Evolutionary conservation across 1,140 invertebrate species (phyloP), one percentile per base, ranked within the genome.

Genomic region (Micrasema longulum): DNA sequence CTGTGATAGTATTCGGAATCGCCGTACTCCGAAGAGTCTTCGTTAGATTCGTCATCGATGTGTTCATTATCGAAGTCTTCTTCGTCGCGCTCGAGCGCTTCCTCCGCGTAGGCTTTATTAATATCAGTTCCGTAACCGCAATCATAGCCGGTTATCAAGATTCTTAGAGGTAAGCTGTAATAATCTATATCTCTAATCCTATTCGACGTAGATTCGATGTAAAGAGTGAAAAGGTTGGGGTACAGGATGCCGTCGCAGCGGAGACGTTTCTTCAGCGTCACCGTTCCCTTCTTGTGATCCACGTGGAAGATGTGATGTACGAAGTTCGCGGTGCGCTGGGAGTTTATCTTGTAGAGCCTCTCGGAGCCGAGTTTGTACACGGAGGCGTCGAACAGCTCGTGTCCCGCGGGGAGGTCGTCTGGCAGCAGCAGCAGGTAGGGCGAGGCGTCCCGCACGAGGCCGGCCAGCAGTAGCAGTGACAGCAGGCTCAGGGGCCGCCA

Each of bases 141-240:
- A 66, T 88, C 86, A 65, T 89, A 84, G 1, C 93, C 93, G n/a
- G 89, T 88, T 16, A 95, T 90, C 57, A 94, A 84, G 50, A 95
- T 88, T 63, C 93, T 84, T 22, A 95, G 81, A 0, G 93, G 93
- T 47, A 95, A 79, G 74, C 93, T 94, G 77, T 93, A 94, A 77
- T 95, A 95, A 77, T 95, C 92, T 45, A 95, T 90, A 63, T 92
- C 93, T 3, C 89, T 86, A 31, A 93, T 85, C 45, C 91, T 86
- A 76, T 92, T 92, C 41, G 93, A 92, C 22, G 91, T 92, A 12
- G 93, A 95, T 78, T 96, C 94, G 66, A 95, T 90, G 82, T 94
- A 93, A 74, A 95, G 88, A 3, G 93, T 94, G 80, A 95, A 94
- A 14, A 95, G 86, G 75, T 93, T 91, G 0, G 93, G 92, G 77